A percentile compares a stretch with the other conserved stretches of the same genome.
These are phyloP conservation scores for Protophormia terraenovae DNA, from an alignment of 2,888 invertebrate genomes.

Conservation along the genomic window DNA sequence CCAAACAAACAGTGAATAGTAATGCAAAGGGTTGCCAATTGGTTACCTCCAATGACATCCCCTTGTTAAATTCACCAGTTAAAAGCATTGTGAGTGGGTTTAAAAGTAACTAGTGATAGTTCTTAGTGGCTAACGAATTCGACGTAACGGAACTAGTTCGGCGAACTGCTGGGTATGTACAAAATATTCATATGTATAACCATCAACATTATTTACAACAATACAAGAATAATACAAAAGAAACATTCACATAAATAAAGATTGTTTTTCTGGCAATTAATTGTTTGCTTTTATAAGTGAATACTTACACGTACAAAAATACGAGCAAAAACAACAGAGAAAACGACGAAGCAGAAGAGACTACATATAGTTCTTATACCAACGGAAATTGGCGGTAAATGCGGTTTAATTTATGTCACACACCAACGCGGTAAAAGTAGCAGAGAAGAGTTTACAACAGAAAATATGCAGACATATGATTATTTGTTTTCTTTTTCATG, in stretches of 20 bases:
- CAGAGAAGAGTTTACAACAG: slow-evolving; percentile 18
- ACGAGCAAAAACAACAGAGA: not conserved
- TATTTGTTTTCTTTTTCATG: not conserved
- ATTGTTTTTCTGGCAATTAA: slow-evolving; percentile 46
- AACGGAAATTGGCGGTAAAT: slow-evolving; percentile 56
- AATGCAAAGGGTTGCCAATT: too few relatives aligned
- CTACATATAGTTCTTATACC: slow-evolving; percentile 8
- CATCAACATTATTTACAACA: not conserved
- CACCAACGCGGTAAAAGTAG: slow-evolving; percentile 27
- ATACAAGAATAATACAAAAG: slow-evolving; percentile 24
- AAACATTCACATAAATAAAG: slow-evolving; percentile 38
- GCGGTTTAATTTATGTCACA: slow-evolving; percentile 63
- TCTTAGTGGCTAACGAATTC: too few relatives aligned
- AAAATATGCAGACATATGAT: not conserved
- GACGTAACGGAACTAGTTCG: too few relatives aligned
- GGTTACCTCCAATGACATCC: too few relatives aligned
- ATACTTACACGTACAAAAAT: not conserved
- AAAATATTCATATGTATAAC: too few relatives aligned
- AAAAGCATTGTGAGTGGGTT: too few relatives aligned
- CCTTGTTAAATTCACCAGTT: too few relatives aligned
- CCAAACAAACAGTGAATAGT: too few relatives aligned
- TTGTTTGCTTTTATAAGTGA: slow-evolving; percentile 40
- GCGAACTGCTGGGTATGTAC: too few relatives aligned
- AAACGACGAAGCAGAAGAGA: not conserved
- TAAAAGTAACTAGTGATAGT: too few relatives aligned